A percentile compares a stretch with the other conserved stretches of the same genome.
These are phyloP conservation scores for Melitaea cinxia DNA, from an alignment of 1,140 invertebrate genomes.

Conservation along the genomic window DNA sequence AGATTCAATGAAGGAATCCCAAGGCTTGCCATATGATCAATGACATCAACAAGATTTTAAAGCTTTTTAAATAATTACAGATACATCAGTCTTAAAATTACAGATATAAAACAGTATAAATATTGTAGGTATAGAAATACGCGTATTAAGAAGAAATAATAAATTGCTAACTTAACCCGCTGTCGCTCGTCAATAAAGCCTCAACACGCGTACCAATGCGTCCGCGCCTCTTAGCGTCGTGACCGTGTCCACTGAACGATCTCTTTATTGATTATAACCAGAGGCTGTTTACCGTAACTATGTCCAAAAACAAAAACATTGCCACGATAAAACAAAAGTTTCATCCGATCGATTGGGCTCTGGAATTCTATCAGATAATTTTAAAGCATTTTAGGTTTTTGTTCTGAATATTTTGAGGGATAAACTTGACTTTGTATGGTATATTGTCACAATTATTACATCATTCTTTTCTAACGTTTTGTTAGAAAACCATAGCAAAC, in stretches of 20 bases:
- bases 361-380: constrained; percentile 13
- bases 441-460: no score
- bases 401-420: no score
- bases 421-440: no score
- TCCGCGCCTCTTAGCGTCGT: constrained; percentile 59
- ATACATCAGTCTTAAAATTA: no score
- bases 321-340: constrained; percentile 23
- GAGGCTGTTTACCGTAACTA: constrained; percentile 63
- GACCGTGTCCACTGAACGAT: constrained; percentile 68
- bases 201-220: constrained; percentile 60
- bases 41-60: no score
- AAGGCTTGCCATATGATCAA: no score
- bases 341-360: constrained; percentile 4
- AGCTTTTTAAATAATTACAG: no score
- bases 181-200: constrained; percentile 20
- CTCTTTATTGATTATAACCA: constrained; percentile 77
- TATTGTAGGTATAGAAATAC: no score
- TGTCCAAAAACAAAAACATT: constrained; percentile 49
- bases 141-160: neutral
- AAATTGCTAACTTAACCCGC: constrained; percentile 31
- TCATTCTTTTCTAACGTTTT: no score
- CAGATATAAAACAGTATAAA: no score
- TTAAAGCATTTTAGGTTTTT: neutral
- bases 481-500: no score
- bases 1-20: no score